A percentile compares a stretch with the other conserved stretches of the same genome.
These are phyloP conservation scores for Xenentodon cancila DNA, from an alignment of 2,797 vertebrate species.

Conservation along the genomic window DNA sequence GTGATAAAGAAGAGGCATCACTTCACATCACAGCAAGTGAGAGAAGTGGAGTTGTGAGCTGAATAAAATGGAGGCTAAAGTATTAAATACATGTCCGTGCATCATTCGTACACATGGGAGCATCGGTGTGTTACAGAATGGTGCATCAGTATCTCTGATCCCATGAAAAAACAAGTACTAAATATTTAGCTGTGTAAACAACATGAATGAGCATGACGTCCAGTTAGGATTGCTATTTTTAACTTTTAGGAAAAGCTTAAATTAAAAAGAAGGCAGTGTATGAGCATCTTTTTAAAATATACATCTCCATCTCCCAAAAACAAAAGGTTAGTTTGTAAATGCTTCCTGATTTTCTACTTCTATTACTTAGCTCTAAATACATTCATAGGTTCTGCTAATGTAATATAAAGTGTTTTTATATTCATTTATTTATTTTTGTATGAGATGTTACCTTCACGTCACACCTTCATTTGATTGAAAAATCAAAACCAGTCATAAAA, in stretches of 20 bases:
- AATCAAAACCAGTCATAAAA: slow-evolving; percentile 55
- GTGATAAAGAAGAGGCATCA: slow-evolving; percentile 51
- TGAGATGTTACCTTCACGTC: too few species aligned
- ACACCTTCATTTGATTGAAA: slow-evolving; percentile 39
- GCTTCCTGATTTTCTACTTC: too few species aligned
- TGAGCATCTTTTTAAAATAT: background rate
- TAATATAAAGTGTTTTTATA: too few species aligned
- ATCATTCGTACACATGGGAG: slow-evolving; percentile 62
- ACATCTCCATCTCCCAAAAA: too few species aligned
- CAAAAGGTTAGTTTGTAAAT: too few species aligned
- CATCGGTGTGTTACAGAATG: slow-evolving; percentile 22
- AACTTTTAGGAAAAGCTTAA: background rate
- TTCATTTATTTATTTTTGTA: too few species aligned
- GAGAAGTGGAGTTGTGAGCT: background rate
- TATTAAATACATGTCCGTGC: slow-evolving; percentile 65
- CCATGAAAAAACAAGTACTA: background rate
- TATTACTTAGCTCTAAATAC: too few species aligned
- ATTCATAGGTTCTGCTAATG: too few species aligned
- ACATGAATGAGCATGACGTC: background rate
- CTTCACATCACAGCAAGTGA: slow-evolving; percentile 34
- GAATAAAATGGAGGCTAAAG: slow-evolving; percentile 58
- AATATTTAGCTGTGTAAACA: background rate
- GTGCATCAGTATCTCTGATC: slow-evolving; percentile 12
- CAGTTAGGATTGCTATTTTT: background rate
- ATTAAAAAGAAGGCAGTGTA: background rate